Evolutionary conservation across 1,140 invertebrate species (phyloP).

Genomic region (Chrysopa pallens): DNA sequence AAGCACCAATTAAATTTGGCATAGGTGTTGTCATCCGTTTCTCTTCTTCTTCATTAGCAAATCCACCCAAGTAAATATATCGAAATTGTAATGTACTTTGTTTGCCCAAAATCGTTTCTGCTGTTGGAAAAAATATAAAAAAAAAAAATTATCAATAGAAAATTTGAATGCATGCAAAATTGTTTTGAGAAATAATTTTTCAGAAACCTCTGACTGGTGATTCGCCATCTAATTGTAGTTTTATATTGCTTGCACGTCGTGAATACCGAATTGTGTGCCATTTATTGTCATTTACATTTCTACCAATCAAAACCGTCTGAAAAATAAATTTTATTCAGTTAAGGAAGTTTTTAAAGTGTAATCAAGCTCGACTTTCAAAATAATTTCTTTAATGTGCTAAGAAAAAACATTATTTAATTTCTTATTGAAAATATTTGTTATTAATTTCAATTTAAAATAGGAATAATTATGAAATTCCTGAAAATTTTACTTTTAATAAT

Average conservation of each 20-base stretch:
- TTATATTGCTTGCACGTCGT: slow-evolving; percentile 61
- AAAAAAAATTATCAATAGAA: too few species aligned
- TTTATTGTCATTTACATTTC: slow-evolving; percentile 74
- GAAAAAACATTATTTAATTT: too few species aligned
- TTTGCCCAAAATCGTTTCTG: slow-evolving; percentile 58
- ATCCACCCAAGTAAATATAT: slow-evolving; percentile 57
- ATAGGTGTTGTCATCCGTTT: slow-evolving; percentile 51
- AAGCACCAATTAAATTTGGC: slow-evolving; percentile 73
- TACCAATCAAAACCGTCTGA: slow-evolving; percentile 65
- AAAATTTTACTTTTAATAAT: too few species aligned
- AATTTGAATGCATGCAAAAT: background rate
- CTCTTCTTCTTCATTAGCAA: slow-evolving; percentile 57
- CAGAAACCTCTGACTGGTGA: slow-evolving; percentile 60
- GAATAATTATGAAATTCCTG: too few species aligned
- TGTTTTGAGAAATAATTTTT: background rate
- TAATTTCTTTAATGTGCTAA: too few species aligned
- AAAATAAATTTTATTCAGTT: slow-evolving; percentile 20
- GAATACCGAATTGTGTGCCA: slow-evolving; percentile 87
- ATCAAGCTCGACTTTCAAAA: too few species aligned
- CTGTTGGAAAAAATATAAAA: slow-evolving; percentile 24
- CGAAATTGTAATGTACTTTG: slow-evolving; percentile 59
- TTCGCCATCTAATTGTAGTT: slow-evolving; percentile 71
- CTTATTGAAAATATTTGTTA: too few species aligned
- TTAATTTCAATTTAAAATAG: too few species aligned
- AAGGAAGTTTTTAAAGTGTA: too few species aligned